These are phyloP conservation scores for Podarcis lilfordi DNA, from an alignment of 2,797 vertebrate genomes.

Conservation along the genomic window DNA sequence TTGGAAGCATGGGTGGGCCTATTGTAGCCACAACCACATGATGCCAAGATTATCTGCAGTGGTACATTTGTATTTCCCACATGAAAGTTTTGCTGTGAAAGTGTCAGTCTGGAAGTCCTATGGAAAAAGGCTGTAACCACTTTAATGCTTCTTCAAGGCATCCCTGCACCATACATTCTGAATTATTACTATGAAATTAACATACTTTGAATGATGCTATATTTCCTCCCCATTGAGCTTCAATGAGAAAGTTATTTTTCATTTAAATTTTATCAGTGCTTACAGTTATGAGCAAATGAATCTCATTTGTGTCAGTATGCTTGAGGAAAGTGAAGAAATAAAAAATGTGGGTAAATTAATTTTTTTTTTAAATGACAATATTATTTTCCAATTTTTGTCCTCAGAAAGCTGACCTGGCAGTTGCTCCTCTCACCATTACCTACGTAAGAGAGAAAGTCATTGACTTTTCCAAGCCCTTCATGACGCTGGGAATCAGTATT, in stretches of 20 bases:
- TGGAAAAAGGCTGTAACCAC: background rate
- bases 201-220: background rate
- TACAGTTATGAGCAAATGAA: background rate
- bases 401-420: slow-evolving; percentile 96
- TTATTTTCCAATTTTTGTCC: slow-evolving; percentile 55
- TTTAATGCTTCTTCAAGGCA: background rate
- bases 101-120: background rate
- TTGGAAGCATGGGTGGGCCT: background rate
- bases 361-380: background rate
- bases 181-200: background rate
- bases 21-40: background rate
- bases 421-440: slow-evolving; percentile 97
- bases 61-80: background rate
- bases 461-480: slow-evolving; percentile 98
- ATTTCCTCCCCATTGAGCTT: background rate
- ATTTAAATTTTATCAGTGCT: accelerated
- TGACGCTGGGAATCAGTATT: slow-evolving; percentile 97
- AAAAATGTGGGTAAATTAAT: background rate
- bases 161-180: background rate
- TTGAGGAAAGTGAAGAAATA: background rate
- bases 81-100: background rate
- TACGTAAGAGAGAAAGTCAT: slow-evolving; percentile 98
- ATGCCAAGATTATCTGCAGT: background rate
- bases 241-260: slow-evolving; percentile 5
- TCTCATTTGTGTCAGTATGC: background rate